Conservation (phyloP, 2,113 vertebrate genomes). For the Smithornis capensis region DNA sequence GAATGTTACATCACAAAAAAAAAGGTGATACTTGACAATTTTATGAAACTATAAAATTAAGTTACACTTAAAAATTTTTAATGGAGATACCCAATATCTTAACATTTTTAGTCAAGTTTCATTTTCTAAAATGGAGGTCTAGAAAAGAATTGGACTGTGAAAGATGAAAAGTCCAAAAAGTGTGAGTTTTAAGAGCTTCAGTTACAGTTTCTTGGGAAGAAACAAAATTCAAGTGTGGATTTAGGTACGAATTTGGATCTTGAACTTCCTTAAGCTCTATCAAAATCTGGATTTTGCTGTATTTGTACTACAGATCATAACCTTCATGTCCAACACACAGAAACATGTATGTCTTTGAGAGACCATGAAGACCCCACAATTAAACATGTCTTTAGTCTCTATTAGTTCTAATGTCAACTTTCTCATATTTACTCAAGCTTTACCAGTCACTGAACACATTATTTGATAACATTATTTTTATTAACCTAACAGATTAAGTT, state of each 20-base stretch:
- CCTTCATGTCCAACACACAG: background rate
- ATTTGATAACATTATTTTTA: background rate
- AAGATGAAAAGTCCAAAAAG: background rate
- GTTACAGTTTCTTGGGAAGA: background rate
- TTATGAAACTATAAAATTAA: background rate
- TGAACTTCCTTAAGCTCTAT: background rate
- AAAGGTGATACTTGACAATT: background rate
- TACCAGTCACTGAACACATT: fast-evolving
- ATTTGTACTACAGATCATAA: background rate
- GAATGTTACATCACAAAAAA: background rate
- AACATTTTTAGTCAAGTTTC: background rate
- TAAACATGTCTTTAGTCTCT: background rate
- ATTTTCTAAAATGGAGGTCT: background rate
- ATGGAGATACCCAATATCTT: background rate
- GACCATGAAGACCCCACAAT: background rate
- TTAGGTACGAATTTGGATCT: background rate
- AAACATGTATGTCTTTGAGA: background rate
- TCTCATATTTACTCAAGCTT: background rate
- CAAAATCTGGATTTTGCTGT: background rate
- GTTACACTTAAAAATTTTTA: background rate
- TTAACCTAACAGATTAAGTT: background rate
- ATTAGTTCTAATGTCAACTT: background rate
- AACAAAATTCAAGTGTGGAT: background rate
- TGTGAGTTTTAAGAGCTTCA: background rate
- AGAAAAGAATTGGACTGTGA: background rate